Conservation (phyloP, 1,140 invertebrate genomes). For the Pseudobourletiella spinata region DNA sequence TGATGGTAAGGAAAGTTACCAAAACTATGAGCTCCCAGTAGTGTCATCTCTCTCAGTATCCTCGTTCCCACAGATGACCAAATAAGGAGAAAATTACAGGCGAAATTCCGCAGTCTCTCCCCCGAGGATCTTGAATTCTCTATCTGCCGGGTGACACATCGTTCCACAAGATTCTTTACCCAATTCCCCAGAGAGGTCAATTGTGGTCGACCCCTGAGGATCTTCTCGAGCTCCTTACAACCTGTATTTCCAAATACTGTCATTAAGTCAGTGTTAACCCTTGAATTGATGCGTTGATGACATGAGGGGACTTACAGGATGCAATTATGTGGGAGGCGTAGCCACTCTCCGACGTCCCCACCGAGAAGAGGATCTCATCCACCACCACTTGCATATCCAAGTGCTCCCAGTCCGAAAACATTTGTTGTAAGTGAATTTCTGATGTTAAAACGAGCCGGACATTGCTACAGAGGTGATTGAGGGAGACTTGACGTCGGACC, state of each 20-base stretch:
- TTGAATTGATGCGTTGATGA: background rate
- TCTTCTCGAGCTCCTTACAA: conserved; percentile 4
- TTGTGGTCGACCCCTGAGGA: background rate
- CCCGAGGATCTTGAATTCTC: background rate
- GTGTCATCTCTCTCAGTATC: background rate
- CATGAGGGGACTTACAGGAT: background rate
- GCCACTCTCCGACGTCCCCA: background rate
- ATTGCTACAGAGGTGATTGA: background rate
- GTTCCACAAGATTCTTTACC: conserved; percentile 1
- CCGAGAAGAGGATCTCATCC: background rate
- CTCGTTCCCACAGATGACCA: background rate
- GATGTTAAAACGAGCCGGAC: background rate
- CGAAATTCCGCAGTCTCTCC: background rate
- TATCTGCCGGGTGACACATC: background rate
- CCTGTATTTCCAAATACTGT: background rate
- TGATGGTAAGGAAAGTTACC: background rate
- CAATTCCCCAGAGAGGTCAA: background rate
- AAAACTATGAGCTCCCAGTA: conserved; percentile 2
- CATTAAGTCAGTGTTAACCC: no score
- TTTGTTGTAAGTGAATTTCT: background rate
- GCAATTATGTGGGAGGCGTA: background rate
- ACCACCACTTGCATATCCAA: background rate
- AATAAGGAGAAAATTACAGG: conserved; percentile 1
- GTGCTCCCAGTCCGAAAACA: background rate
- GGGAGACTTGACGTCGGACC: background rate